Evolutionary conservation across 1,140 invertebrate genomes (phyloP), one percentile per base, ranked within the genome.

Genomic region (Monochamus saltuarius): DNA sequence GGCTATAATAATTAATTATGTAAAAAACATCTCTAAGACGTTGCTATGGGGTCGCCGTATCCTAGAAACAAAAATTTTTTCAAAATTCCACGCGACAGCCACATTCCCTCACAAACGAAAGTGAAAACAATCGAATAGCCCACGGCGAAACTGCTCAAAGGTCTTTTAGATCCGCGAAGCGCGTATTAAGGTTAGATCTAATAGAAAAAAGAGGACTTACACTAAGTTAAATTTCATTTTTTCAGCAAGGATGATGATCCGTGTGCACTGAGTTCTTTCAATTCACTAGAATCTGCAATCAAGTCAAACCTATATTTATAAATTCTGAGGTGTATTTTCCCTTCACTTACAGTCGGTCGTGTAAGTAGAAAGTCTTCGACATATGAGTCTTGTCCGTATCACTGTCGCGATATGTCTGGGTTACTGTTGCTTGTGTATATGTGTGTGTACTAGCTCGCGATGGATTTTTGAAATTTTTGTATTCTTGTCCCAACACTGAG

Each of bases 271-370:
- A 59, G 38, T 63, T 53, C 54, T 35, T 56, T 42, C 45, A 22
- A 56, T 57, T 57, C 62, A 67, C 65, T 67, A 61, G 58, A 65
- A 60, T 59, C 65, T 50, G 59, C 53, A 55, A 65, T 50, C 56
- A 45, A 45, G 38, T 46, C 54, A 40, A 47, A 54, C 58, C 56
- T 56, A 62, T 65, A 67, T 67, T 67, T 67, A 67, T 67, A 67
- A 67, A 64, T 65, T 67, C 65, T 65, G 54, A 61, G 46, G 54
- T 56, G n/a, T 56, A 59, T 67, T 66, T 67, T 47, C 58, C 58
- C 58, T 60, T 60, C 58, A 60, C 58, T 60, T 60, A 39, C 51
- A 53, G 38, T 53, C 35, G 51, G 17, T 53, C 51, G 38, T 53
- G 36, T 53, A 13, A 38, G 37, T 53, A 53, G 51, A 53, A 53